A percentile compares a stretch with the other conserved stretches of the same genome.
These are phyloP conservation scores for Myiotriccus ornatus DNA, from an alignment of 2,797 vertebrate genomes.

Conservation along the genomic window DNA sequence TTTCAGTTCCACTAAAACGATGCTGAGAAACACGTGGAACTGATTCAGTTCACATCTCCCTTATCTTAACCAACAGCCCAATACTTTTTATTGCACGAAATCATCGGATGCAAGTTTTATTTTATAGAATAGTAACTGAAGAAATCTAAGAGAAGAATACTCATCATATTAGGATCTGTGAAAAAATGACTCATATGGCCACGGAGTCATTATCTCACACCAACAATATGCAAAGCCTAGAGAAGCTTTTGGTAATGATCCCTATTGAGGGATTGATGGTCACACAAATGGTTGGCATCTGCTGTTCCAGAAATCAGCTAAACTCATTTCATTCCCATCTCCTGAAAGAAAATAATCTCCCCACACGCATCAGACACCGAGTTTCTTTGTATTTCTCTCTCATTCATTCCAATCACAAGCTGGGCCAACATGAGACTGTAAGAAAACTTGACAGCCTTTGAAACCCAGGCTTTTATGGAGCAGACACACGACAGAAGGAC, in stretches of 20 bases:
- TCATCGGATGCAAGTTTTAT: background rate
- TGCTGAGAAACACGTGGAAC: background rate
- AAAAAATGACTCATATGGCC: background rate
- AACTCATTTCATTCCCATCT: background rate
- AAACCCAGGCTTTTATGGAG: background rate
- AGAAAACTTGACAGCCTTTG: background rate
- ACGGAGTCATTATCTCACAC: background rate
- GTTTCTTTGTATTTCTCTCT: background rate
- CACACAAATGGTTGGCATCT: slow-evolving; percentile 15
- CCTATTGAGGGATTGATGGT: background rate
- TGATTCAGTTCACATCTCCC: background rate
- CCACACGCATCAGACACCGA: background rate
- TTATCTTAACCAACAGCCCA: background rate
- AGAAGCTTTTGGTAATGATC: background rate
- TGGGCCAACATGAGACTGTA: background rate
- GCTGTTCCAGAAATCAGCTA: background rate
- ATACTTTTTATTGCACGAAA: background rate
- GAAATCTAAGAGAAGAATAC: background rate
- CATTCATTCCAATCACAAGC: background rate
- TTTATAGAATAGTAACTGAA: background rate
- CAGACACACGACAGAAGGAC: background rate
- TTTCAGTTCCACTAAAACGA: background rate
- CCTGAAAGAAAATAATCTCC: background rate
- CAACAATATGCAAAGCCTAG: background rate
- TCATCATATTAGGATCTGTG: background rate